These are phyloP conservation scores for Stomorhina lunata DNA, from an alignment of 2,888 invertebrate genomes.

Conservation along the genomic window DNA sequence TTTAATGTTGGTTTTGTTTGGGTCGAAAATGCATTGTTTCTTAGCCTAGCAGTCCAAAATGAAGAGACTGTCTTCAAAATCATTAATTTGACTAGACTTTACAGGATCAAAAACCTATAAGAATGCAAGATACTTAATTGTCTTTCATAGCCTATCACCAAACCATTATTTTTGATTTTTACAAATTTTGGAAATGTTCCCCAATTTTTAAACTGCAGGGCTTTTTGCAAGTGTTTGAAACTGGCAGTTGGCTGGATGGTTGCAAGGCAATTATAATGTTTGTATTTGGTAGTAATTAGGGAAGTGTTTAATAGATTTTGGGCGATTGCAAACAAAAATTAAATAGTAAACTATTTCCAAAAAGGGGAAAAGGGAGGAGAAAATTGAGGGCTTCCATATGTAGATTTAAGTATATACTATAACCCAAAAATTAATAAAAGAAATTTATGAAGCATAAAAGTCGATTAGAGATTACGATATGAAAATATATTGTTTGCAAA, in stretches of 20 bases:
- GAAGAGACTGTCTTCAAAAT: too few species aligned
- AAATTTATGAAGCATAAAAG: slow-evolving; percentile 39
- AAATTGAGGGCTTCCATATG: not conserved
- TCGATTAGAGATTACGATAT: slow-evolving; percentile 19
- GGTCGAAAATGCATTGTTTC: slow-evolving; percentile 6
- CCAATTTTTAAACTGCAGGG: not conserved
- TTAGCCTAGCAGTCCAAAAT: not conserved
- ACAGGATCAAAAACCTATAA: too few species aligned
- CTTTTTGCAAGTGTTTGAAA: not conserved
- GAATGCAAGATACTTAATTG: too few species aligned
- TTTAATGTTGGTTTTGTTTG: slow-evolving; percentile 32
- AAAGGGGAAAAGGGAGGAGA: not conserved
- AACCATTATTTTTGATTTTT: too few species aligned
- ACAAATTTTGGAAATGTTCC: too few species aligned
- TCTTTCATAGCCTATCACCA: too few species aligned
- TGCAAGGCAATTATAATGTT: slow-evolving; percentile 57
- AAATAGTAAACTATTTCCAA: slow-evolving; percentile 1
- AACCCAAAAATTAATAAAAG: slow-evolving; percentile 31
- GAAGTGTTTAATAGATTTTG: slow-evolving; percentile 60
- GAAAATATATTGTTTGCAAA: not conserved
- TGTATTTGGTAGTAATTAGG: slow-evolving; percentile 59
- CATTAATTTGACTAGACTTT: too few species aligned
- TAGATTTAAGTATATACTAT: not conserved
- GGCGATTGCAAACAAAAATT: slow-evolving; percentile 47
- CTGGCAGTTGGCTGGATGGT: slow-evolving; percentile 15